Conservation (phyloP, 2,888 invertebrate species). For the Dendrolimus pini region DNA sequence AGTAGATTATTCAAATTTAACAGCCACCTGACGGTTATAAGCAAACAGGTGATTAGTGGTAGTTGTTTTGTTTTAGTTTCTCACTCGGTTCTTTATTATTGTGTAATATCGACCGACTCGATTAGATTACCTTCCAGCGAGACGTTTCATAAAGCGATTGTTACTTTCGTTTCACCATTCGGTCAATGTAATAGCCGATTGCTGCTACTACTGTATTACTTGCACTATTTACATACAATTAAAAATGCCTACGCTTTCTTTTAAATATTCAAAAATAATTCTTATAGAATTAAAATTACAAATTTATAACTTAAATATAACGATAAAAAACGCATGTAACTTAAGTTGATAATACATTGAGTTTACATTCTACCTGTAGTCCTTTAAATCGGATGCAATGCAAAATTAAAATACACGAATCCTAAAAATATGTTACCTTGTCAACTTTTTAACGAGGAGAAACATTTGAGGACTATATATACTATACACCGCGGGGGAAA, state of each 20-base stretch:
- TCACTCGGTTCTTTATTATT: slow-evolving; percentile 33
- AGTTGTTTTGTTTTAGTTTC: slow-evolving; percentile 36
- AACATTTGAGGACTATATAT: too few species aligned
- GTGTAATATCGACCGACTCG: slow-evolving; percentile 44
- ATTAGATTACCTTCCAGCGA: slow-evolving; percentile 58
- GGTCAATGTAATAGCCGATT: slow-evolving; percentile 38
- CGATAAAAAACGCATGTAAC: too few species aligned
- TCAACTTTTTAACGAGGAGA: too few species aligned
- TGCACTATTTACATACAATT: slow-evolving; percentile 11
- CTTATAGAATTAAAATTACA: too few species aligned
- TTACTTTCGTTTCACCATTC: slow-evolving; percentile 59
- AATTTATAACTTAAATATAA: too few species aligned
- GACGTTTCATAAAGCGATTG: slow-evolving; percentile 65
- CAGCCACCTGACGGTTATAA: slow-evolving; percentile 1
- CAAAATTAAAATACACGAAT: too few species aligned
- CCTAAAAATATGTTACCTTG: too few species aligned
- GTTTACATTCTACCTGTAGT: too few species aligned
- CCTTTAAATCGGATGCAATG: too few species aligned
- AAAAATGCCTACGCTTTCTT: neutral
- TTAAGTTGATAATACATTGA: too few species aligned
- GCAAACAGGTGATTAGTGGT: slow-evolving; percentile 29
- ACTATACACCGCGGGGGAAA: too few species aligned
- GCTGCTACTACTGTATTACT: slow-evolving; percentile 22
- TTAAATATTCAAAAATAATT: too few species aligned
- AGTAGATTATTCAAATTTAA: neutral